Percentiles rank a stretch among this genome's conserved stretches.
phyloP scores from a whole-genome alignment of 2,888 invertebrate species.

The Limnephilus lunatus region DNA sequence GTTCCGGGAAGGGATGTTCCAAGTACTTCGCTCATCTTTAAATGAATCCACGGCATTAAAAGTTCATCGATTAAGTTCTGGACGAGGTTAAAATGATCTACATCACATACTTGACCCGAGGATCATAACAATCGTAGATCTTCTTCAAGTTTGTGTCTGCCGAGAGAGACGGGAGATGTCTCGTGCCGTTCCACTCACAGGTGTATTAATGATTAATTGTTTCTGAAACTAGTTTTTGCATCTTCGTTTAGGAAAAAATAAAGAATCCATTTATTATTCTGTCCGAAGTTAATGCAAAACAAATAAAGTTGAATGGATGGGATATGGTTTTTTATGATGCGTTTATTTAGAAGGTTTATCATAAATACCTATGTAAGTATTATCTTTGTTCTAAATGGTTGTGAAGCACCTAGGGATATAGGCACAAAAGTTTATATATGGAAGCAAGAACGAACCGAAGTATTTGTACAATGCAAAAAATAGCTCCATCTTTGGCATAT shows the following conservation, averaged over 20 bases:
- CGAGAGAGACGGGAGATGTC: constrained; percentile 55
- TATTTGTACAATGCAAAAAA: neutral
- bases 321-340: neutral
- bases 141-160: constrained; percentile 59
- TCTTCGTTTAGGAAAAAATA: constrained; percentile 51
- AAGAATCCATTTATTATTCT: constrained; percentile 51
- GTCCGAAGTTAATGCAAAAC: constrained; percentile 48
- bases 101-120: constrained; percentile 62
- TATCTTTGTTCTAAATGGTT: neutral
- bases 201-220: constrained; percentile 62
- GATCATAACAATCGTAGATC: constrained; percentile 64
- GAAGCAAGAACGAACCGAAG: neutral
- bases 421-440: neutral
- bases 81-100: constrained; percentile 59
- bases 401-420: neutral
- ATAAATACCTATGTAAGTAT: neutral
- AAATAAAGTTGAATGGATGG: constrained; percentile 36
- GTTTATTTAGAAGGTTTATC: neutral
- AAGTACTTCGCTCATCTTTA: neutral
- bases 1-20: no score
- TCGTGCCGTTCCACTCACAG: constrained; percentile 50
- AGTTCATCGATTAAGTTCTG: constrained; percentile 6
- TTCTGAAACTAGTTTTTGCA: constrained; percentile 58
- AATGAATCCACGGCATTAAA: constrained; percentile 13
- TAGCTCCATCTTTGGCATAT: neutral